These are phyloP conservation scores for Galbula dea DNA, from an alignment of 2,113 vertebrate species.

Conservation along the genomic window DNA sequence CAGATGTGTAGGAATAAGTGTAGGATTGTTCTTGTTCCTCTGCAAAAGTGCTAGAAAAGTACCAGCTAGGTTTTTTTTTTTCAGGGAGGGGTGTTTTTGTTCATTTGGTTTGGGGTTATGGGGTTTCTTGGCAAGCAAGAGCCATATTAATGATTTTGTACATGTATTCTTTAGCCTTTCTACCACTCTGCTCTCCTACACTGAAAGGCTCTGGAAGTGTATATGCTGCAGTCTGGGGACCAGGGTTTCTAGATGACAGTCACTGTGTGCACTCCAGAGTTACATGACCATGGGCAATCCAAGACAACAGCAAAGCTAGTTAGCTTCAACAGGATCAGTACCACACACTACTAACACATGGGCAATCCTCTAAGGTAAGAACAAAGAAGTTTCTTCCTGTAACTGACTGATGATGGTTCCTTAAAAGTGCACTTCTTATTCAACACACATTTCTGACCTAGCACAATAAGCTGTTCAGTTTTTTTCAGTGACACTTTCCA, in stretches of 20 bases:
- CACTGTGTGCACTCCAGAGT: neutral
- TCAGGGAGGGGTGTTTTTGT: neutral
- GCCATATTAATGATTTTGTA: neutral
- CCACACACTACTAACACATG: neutral
- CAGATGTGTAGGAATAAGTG: neutral
- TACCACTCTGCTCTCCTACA: neutral
- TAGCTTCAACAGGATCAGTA: neutral
- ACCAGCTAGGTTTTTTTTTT: neutral
- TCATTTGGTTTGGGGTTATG: neutral
- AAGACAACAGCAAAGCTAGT: neutral
- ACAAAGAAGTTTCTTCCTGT: neutral
- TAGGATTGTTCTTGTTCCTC: neutral
- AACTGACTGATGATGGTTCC: neutral
- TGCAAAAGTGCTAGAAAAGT: neutral
- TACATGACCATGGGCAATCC: neutral
- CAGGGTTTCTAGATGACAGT: neutral
- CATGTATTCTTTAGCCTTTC: neutral
- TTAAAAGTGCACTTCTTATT: neutral
- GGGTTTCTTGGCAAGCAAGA: neutral
- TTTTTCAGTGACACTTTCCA: neutral
- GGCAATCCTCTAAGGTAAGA: neutral
- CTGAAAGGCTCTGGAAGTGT: neutral
- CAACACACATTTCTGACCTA: neutral
- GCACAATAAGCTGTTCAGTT: neutral
- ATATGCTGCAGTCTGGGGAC: neutral